Base-by-base conservation (phyloP, 2,113 vertebrate species). In the Actinemys pallida region DNA sequence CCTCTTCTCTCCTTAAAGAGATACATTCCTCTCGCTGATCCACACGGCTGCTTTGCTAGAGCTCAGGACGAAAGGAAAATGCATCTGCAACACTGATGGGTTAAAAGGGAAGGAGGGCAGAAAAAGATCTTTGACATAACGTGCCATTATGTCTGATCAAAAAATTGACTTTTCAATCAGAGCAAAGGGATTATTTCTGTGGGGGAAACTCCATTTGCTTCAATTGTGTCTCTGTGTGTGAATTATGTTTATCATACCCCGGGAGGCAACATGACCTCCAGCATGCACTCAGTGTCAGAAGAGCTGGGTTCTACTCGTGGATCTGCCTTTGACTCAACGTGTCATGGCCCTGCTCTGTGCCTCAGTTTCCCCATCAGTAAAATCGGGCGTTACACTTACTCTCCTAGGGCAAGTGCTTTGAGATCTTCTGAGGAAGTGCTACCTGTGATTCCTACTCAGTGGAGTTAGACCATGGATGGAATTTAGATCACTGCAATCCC, bases 141-240 rank as follows among this genome's bases (percentile, higher is more conserved):
- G 53, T 14, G 87, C 17, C 25, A 87, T 94, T 75, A 56, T 76
- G 9, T 81, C 75, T 81, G 56, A 54, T 94, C 89, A 49, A 42
- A 93, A 47, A 87, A 75, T 50, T 79, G 12, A 42, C 83, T 90
- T 94, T 83, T 49, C 42, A 79, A 9, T 39, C 16, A 14, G 79
- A 52, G 19, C 42, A 78, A 78, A 78, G 10, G 12, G 29, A 56
- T 29, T 56, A 92, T 92, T 81, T 53, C 72, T 72, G 1, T 0
- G 13, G 25, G 22, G 79, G 84, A 86, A 54, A 1, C 31, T 52
- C n/a, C 6, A 31, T 0, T 0, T 0, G 1, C 39, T 42, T 19
- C 54, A 45, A 42, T 62, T 0, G 0, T 5, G 8, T 6, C 6
- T 0, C 4, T 31, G 69, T 42, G 24, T 0, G 0, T 72, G 35